Base-by-base conservation (phyloP, 2,888 invertebrate genomes). In the Schizaphis graminum region DNA sequence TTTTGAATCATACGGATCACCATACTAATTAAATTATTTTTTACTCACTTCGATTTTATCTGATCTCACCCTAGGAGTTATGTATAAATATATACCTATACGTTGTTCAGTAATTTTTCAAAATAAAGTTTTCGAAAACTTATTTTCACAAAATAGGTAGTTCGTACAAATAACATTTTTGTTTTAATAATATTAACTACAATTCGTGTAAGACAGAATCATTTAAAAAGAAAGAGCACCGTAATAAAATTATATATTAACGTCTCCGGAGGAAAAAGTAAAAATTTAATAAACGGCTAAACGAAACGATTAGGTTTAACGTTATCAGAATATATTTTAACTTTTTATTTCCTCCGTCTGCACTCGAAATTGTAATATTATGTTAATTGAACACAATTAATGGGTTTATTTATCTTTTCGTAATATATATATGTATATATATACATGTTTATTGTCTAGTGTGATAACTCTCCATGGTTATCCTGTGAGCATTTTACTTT, bases 341-440 rank as follows among this genome's bases (percentile, higher is more conserved):
- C 53, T 88, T 88, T 89, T 56, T 41, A 53, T 89, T 56, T 56
- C 41, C 41, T 41, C 49, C 35, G 35, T 26, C 53, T 56, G 56
- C 56, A 10, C 13, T n/a, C 41, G 21, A 35, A 89, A 89, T 47
- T 87, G 47, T 47, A 87, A 47, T 56, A n/a, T 56, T 89, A 44
- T 49, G 56, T 89, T 89, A 89, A 89, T 89, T 89, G 89, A 41
- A 89, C 41, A 56, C 1, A 56, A 89, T 41, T 89, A 89, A 89
- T 89, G 89, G 56, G 56, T 89, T 89, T 28, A 26, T 89, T 89
- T 89, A 89, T 56, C 41, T 56, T 56, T 49, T 89, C 35, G 35
- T 21, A 77, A 77, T 77, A 67, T 67, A 5, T 77, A 67, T 57
- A 57, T 57, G 28, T 28, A 77, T 77, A 67, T 67, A 5, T 77